Base-by-base conservation (phyloP, 2,888 invertebrate genomes). In the Aporophyla lueneburgensis region DNA sequence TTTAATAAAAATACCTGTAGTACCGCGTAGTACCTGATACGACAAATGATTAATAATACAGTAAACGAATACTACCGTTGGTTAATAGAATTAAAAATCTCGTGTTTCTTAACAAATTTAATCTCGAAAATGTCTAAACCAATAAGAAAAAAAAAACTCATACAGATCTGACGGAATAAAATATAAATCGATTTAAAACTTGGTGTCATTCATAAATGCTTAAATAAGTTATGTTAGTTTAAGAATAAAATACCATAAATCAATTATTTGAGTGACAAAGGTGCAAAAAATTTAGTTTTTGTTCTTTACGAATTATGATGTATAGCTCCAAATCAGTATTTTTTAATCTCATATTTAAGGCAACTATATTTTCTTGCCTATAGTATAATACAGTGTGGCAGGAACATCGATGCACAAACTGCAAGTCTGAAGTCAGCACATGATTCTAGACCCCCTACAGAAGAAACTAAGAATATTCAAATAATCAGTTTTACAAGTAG, bases 261-360 rank as follows among this genome's bases (percentile, higher is more conserved):
- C 6, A 77, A 49, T 76, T 27, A 79, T 79, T 76, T 67, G n/a
- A 67, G 70, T 51, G 58, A 43, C 24, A 46, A 67, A 62, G 74
- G 61, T 74, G 74, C 65, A 53, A 61, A 69, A 75, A 43, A 14
- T 16, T 68, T 59, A 40, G 14, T 54, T 63, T 58, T 62, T 53
- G 70, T 14, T 67, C 0, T 76, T 56, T 56, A 24, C 51, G 27
- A 66, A 66, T 63, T 56, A 73, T 56, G n/a, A 67, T 56, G 21
- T 68, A 43, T 58, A 59, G 63, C 65, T 77, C 51, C 80, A 74
- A 70, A 76, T 59, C 83, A 80, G 77, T 86, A 86, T 80, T 83
- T 85, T 66, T 74, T 65, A 68, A 71, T 78, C 54, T 61, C 63
- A 24, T 68, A 53, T 56, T 72, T 69, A 21, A 56, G 72, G 74